A percentile compares a stretch with the other conserved stretches of the same genome.
Evolutionary conservation across 2,888 invertebrate species (phyloP).

Genomic region (Deilephila porcellus): DNA sequence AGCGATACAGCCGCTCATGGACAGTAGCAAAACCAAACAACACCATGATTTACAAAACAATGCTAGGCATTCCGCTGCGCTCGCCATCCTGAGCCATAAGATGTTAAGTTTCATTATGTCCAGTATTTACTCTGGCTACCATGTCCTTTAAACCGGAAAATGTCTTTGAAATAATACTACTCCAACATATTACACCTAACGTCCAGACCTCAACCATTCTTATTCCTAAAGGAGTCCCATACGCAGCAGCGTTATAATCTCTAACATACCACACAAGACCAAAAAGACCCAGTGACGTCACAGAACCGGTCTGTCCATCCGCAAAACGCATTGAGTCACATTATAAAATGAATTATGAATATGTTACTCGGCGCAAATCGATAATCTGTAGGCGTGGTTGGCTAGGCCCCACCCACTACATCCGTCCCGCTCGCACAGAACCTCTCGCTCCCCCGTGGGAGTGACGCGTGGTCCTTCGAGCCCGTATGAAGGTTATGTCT

Average conservation of each 20-base stretch:
- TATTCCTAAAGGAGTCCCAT: too few species aligned
- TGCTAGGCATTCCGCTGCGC: too few species aligned
- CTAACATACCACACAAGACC: not conserved
- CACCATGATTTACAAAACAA: too few species aligned
- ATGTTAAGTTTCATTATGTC: too few species aligned
- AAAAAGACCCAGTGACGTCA: conserved; percentile 11
- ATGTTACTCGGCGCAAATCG: conserved; percentile 29
- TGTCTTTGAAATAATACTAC: too few species aligned
- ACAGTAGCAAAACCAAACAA: too few species aligned
- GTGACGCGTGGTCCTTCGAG: not conserved
- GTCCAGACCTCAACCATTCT: too few species aligned
- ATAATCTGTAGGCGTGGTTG: conserved; percentile 32
- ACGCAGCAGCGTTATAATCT: not conserved
- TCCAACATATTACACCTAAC: too few species aligned
- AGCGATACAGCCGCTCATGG: too few species aligned
- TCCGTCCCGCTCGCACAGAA: conserved; percentile 10
- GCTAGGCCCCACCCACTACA: conserved; percentile 24
- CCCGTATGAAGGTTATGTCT: not conserved
- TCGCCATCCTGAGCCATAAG: too few species aligned
- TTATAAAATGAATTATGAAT: conserved; percentile 29
- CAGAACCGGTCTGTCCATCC: conserved; percentile 23
- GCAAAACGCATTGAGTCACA: conserved; percentile 34
- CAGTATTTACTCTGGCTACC: too few species aligned
- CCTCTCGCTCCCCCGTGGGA: conserved; percentile 41
- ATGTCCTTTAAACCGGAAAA: too few species aligned